Evolutionary conservation across 2,888 invertebrate species (phyloP).

Genomic region (Synergus laeviventris): DNA sequence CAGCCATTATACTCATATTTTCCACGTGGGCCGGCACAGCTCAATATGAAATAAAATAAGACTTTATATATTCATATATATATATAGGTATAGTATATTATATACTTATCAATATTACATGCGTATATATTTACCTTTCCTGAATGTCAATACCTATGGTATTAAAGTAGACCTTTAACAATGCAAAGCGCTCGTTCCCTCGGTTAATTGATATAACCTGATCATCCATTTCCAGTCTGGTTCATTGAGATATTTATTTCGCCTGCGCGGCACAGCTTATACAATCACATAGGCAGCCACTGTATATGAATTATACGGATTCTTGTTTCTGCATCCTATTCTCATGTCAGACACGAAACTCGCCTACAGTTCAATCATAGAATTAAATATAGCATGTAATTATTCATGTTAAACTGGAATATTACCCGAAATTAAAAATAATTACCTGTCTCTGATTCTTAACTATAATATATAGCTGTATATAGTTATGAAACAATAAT

Average conservation of each 20-base stretch:
- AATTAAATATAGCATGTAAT: not conserved
- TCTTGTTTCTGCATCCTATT: slow-evolving; percentile 3
- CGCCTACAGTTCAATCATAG: not conserved
- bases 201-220: slow-evolving; percentile 47
- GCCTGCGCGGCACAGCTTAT: not conserved
- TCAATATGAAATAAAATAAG: too few relatives aligned
- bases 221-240: slow-evolving; percentile 44
- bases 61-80: too few relatives aligned
- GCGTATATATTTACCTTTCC: not conserved
- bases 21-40: too few relatives aligned
- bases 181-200: slow-evolving; percentile 44
- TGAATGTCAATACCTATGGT: not conserved
- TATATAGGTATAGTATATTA: too few relatives aligned
- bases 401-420: not conserved
- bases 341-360: not conserved
- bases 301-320: slow-evolving; percentile 11
- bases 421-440: not conserved
- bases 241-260: slow-evolving; percentile 16
- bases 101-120: not conserved
- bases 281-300: too few relatives aligned
- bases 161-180: slow-evolving; percentile 44
- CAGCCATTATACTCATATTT: too few relatives aligned
- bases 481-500: not conserved
- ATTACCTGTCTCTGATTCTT: not conserved
- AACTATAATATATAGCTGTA: too few relatives aligned